Percentiles rank a stretch among this genome's conserved stretches.
These are phyloP conservation scores for Theonella swinhoei DNA, from an alignment of 37 sponge, comb jelly and placozoan genomes.

Conservation along the genomic window DNA sequence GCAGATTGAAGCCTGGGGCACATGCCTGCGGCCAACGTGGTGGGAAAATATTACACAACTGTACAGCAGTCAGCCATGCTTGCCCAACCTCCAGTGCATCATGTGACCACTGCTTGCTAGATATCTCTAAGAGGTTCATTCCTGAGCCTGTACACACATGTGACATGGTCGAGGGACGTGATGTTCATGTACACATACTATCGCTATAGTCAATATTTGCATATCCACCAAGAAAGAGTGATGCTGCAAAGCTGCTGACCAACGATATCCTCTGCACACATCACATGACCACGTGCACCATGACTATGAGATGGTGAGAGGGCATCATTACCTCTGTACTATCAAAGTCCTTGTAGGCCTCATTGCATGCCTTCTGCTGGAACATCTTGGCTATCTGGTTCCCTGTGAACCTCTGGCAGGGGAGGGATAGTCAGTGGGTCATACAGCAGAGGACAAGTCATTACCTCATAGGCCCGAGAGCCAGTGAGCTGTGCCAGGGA, in stretches of 20 bases:
- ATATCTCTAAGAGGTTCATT: slow-evolving; percentile 94
- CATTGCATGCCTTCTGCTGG: slow-evolving; percentile 26
- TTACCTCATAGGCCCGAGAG: slow-evolving; percentile 90
- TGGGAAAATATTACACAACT: too few species aligned
- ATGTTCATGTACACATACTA: slow-evolving; percentile 63
- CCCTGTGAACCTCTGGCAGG: slow-evolving; percentile 83
- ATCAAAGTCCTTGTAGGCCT: slow-evolving; percentile 12
- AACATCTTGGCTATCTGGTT: slow-evolving; percentile 87
- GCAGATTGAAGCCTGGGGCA: slow-evolving; percentile 44
- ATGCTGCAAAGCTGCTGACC: slow-evolving; percentile 90
- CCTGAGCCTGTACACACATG: slow-evolving; percentile 77
- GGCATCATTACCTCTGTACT: slow-evolving; percentile 76
- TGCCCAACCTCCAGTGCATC: slow-evolving; percentile 74
- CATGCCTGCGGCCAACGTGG: slow-evolving; percentile 53
- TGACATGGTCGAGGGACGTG: too few species aligned
- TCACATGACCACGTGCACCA: background rate
- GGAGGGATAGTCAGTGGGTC: too few species aligned
- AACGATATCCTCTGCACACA: slow-evolving; percentile 73
- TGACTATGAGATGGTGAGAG: too few species aligned
- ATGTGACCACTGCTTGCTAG: slow-evolving; percentile 75
- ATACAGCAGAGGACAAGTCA: background rate
- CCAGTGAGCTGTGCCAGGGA: slow-evolving; percentile 81
- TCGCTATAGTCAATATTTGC: slow-evolving; percentile 93
- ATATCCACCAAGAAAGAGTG: slow-evolving; percentile 78
- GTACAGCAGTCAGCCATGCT: too few species aligned